Evolutionary conservation across 1,140 invertebrate genomes (phyloP).

Genomic region (Sitodiplosis mosellana): DNA sequence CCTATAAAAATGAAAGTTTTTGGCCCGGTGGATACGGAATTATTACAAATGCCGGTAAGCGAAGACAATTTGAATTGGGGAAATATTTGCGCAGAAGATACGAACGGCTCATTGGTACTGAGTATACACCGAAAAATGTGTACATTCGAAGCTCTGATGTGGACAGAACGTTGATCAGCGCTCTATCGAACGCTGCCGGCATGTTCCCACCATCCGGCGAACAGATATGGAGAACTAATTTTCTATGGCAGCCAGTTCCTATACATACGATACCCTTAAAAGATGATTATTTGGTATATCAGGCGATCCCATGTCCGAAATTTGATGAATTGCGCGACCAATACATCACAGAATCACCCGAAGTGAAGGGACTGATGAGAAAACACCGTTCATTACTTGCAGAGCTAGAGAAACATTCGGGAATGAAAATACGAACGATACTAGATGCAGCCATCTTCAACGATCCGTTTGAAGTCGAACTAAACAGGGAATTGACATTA

Average conservation of each 20-base stretch:
- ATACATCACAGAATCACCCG: constrained; percentile 30
- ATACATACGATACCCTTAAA: constrained; percentile 55
- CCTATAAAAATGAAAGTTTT: no score
- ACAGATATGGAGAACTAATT: constrained; percentile 45
- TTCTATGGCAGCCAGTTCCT: constrained; percentile 80
- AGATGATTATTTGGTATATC: constrained; percentile 44
- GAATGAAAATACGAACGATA: constrained; percentile 31
- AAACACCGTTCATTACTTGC: constrained; percentile 41
- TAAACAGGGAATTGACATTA: constrained; percentile 38
- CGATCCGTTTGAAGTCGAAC: constrained; percentile 48
- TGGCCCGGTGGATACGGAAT: no score
- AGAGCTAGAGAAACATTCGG: constrained; percentile 40
- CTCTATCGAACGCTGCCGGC: constrained; percentile 58
- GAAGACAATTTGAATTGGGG: constrained; percentile 60
- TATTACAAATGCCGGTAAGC: constrained; percentile 39
- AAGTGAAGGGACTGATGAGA: constrained; percentile 35
- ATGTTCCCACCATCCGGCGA: constrained; percentile 43
- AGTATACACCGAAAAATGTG: constrained; percentile 37
- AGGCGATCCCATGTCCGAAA: constrained; percentile 43
- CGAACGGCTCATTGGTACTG: constrained; percentile 29
- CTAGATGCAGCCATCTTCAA: constrained; percentile 41
- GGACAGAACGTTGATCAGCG: constrained; percentile 77
- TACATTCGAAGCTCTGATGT: constrained; percentile 61
- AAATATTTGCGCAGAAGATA: constrained; percentile 58
- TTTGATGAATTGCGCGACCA: constrained; percentile 37